A percentile compares a stretch with the other conserved stretches of the same genome.
Evolutionary conservation across 2,113 vertebrate species (phyloP).

Genomic region (Cinclus mexicanus): DNA sequence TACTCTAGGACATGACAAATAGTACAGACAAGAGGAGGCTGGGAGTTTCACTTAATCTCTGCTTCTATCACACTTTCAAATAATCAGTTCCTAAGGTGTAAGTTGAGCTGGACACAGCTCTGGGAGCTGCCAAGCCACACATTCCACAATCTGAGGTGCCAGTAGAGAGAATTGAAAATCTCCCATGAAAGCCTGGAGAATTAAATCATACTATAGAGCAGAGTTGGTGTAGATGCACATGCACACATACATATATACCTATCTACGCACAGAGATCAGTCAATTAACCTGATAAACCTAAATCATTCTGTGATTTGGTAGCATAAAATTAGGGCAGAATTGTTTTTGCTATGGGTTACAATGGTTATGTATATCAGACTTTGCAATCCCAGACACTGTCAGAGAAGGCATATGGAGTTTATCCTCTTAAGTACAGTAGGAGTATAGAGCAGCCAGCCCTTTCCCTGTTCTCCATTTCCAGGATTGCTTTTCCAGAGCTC

Average conservation of each 20-base stretch:
- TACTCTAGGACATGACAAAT: neutral
- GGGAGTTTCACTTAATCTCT: neutral
- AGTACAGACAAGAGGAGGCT: neutral
- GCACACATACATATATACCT: rapidly evolving
- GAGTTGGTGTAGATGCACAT: neutral
- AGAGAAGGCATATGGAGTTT: rapidly evolving
- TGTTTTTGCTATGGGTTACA: neutral
- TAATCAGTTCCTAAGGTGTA: neutral
- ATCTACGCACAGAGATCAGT: neutral
- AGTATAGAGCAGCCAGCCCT: neutral
- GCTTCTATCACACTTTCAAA: neutral
- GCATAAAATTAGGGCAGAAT: neutral
- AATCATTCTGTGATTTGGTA: neutral
- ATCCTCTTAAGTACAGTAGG: neutral
- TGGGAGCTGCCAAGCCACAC: neutral
- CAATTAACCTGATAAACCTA: neutral
- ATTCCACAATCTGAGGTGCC: neutral
- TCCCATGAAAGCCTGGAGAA: neutral
- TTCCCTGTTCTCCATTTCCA: neutral
- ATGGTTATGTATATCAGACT: neutral
- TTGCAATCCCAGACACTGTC: neutral
- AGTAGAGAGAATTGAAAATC: neutral
- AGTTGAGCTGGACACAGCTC: neutral
- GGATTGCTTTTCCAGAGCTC: neutral
- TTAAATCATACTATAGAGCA: neutral